Evolutionary conservation across 2,797 vertebrate species (phyloP).

Genomic region (Eleutherodactylus coqui): DNA sequence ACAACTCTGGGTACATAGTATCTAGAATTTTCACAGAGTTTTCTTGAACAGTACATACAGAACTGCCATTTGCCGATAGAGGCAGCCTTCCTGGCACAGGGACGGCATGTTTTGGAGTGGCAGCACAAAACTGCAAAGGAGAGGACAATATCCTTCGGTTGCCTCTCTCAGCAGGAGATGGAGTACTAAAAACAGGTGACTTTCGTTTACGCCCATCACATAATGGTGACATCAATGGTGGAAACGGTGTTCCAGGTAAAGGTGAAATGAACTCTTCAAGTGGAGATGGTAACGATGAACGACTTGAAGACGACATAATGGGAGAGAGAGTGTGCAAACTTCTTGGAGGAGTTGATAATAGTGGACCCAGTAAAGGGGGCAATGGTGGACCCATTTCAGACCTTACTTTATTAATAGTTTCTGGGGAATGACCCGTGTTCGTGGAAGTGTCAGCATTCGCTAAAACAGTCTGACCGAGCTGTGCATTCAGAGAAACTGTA

Average conservation of each 20-base stretch:
- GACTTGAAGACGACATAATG: conserved; percentile 72
- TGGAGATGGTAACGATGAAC: conserved; percentile 78
- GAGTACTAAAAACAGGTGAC: conserved; percentile 70
- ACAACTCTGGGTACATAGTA: conserved; percentile 94
- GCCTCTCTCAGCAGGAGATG: conserved; percentile 73
- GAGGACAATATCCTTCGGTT: conserved; percentile 80
- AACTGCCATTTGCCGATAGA: conserved; percentile 70
- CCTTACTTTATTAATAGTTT: conserved; percentile 79
- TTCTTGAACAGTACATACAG: conserved; percentile 78
- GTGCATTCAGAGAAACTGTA: conserved; percentile 52
- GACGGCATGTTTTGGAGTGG: conserved; percentile 93
- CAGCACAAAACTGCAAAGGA: conserved; percentile 92
- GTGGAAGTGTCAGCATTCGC: conserved; percentile 69
- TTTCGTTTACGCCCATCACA: conserved; percentile 65
- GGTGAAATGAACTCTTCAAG: conserved; percentile 74
- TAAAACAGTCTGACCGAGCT: conserved; percentile 54
- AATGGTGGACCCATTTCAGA: conserved; percentile 90
- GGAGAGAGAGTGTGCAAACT: conserved; percentile 71
- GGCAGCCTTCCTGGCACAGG: conserved; percentile 93
- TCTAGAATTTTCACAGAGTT: conserved; percentile 94
- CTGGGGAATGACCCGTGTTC: conserved; percentile 67
- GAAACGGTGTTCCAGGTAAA: conserved; percentile 63
- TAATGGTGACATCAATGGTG: conserved; percentile 68
- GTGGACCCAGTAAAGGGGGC: conserved; percentile 84
- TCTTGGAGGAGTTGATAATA: conserved; percentile 83